Evolutionary conservation across 2,888 invertebrate species (phyloP), one percentile per base, ranked within the genome.

Genomic region (Brachyopa scutellaris): DNA sequence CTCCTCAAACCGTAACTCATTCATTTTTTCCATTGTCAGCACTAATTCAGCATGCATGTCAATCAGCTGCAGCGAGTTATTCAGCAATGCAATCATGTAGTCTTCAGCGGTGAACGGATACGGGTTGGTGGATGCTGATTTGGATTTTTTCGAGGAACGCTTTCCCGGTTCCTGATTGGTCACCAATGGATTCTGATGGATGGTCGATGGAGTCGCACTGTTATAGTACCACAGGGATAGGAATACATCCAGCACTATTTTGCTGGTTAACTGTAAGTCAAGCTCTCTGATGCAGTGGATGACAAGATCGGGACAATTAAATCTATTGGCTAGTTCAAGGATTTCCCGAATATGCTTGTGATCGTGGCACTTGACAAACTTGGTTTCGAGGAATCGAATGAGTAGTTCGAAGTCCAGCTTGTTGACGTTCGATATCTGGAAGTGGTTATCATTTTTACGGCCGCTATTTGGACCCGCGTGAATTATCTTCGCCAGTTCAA

Each of bases 21-120:
- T 85, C 73, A 91, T 89, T 84, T 88, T 88, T 1, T 86, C 85
- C 84, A 88, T 88, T 42, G 87, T 86, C 17, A 91, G 85, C 59
- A 90, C 84, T 53, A 88, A 85, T 78, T 88, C 89, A n/a, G 90
- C 90, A 23, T 90, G 89, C 90, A 91, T 90, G 29, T 91, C 91
- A 67, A 91, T 90, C 51, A 90, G 84, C 80, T 91, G 91, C 15
- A 91, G 85, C 1, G 90, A 88, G 74, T 91, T 91, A 79, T 88
- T 89, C 45, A 91, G 85, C 84, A 91, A 74, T 5, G 90, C 90
- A 36, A 89, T 88, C 62, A 90, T 87, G 70, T 88, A 89, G 73
- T 91, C 90, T 69, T 91, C 91, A 29, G 89, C 89, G 36, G 90
- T 90, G 64, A 90, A 90, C 26, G 90, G 90, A 86, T 88, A 88